Percentiles rank a stretch among this genome's conserved stretches.
phyloP scores from a whole-genome alignment of 1,140 invertebrate species.

The Ostrea denselamellosa region DNA sequence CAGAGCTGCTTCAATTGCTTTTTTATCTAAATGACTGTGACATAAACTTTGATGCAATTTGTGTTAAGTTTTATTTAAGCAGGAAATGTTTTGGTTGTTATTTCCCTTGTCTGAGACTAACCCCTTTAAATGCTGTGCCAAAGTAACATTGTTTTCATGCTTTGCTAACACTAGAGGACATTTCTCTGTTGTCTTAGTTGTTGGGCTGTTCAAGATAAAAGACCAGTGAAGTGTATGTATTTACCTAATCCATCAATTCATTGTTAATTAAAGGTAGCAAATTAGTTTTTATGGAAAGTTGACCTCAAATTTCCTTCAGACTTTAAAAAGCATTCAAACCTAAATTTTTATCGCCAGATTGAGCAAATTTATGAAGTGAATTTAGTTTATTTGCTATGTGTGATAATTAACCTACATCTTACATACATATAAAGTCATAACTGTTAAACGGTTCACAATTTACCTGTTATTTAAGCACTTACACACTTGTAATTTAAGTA shows the following conservation, averaged over 20 bases:
- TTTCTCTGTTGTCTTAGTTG: neutral
- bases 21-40: neutral
- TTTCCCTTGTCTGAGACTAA: neutral
- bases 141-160: constrained; percentile 36
- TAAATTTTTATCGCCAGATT: too few species aligned
- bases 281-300: neutral
- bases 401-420: too few species aligned
- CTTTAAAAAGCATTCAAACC: too few species aligned
- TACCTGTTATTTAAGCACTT: too few species aligned
- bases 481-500: too few species aligned
- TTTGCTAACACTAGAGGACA: neutral
- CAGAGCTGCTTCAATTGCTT: neutral
- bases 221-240: neutral
- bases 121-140: neutral
- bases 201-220: neutral
- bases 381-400: too few species aligned
- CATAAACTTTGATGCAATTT: neutral
- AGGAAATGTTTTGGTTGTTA: constrained; percentile 26
- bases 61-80: constrained; percentile 13
- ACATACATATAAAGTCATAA: too few species aligned
- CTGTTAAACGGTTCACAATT: too few species aligned
- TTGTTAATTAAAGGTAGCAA: neutral
- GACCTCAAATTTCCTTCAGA: neutral
- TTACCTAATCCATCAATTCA: neutral
- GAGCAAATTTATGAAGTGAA: too few species aligned